These are phyloP conservation scores for Pediacus dermestoides DNA, from an alignment of 2,888 invertebrate genomes.

Conservation along the genomic window DNA sequence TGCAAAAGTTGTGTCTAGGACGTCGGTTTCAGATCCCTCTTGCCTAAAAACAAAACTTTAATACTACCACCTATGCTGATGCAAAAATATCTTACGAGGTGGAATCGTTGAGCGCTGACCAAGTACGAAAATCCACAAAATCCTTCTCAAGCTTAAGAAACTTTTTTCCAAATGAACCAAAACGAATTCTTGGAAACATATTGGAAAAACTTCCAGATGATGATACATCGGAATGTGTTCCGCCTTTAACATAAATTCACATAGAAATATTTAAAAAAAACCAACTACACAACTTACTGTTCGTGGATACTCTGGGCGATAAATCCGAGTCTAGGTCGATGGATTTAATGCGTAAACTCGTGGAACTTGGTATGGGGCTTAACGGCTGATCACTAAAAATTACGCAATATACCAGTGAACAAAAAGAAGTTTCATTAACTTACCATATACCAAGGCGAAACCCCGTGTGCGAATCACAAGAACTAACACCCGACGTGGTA, in stretches of 20 bases:
- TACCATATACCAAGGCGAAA: too few species aligned
- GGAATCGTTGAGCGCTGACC: too few species aligned
- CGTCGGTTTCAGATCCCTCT: slow-evolving; percentile 25
- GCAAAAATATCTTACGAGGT: too few species aligned
- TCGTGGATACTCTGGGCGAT: slow-evolving; percentile 56
- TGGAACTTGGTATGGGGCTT: slow-evolving; percentile 85
- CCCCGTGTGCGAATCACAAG: slow-evolving; percentile 62
- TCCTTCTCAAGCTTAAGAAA: too few species aligned
- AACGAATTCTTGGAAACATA: too few species aligned
- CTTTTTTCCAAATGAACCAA: too few species aligned
- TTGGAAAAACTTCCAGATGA: slow-evolving; percentile 39
- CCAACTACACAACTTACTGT: slow-evolving; percentile 48
- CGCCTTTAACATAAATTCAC: slow-evolving; percentile 40
- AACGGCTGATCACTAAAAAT: slow-evolving; percentile 47
- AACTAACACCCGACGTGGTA: slow-evolving; percentile 78
- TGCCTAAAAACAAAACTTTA: slow-evolving; percentile 22
- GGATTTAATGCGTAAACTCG: slow-evolving; percentile 56
- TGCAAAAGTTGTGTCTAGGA: slow-evolving; percentile 33
- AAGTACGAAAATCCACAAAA: too few species aligned
- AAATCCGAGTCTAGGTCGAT: slow-evolving; percentile 53
- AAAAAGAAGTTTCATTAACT: too few species aligned
- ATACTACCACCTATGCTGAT: too few species aligned
- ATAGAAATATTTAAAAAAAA: slow-evolving; percentile 9
- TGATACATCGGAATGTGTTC: slow-evolving; percentile 54
- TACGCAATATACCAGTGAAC: too few species aligned